Evolutionary conservation across 2,888 invertebrate species (phyloP).

Genomic region (Drosophila colorata): DNA sequence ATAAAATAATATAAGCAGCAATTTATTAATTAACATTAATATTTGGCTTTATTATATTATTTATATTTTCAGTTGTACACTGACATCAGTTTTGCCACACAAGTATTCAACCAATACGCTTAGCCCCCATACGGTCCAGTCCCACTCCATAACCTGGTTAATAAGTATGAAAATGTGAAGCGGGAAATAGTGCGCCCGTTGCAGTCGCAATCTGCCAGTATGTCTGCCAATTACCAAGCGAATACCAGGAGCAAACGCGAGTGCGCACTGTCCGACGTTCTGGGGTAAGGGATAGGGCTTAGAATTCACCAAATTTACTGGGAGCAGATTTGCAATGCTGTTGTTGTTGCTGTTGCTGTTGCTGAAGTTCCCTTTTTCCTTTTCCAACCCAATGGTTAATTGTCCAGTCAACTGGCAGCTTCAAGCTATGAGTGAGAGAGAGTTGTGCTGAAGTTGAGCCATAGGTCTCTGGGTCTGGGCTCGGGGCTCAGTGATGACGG

Average conservation of each 20-base stretch:
- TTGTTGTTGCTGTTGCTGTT: slow-evolving; percentile 22
- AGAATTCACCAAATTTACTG: slow-evolving; percentile 58
- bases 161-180: slow-evolving; percentile 5
- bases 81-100: not conserved
- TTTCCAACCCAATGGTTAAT: slow-evolving; percentile 79
- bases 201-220: slow-evolving; percentile 52
- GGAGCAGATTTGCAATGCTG: slow-evolving; percentile 44
- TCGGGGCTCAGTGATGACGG: slow-evolving; percentile 44
- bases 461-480: slow-evolving; percentile 1
- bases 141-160: too few species aligned
- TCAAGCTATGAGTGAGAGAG: slow-evolving; percentile 38
- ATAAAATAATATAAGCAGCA: not conserved
- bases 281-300: slow-evolving; percentile 41
- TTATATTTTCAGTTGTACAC: too few species aligned
- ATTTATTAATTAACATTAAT: too few species aligned
- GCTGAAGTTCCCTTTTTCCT: slow-evolving; percentile 75
- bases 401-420: slow-evolving; percentile 78
- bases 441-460: slow-evolving; percentile 18
- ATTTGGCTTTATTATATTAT: not conserved
- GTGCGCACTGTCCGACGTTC: slow-evolving; percentile 23
- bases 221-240: slow-evolving; percentile 53
- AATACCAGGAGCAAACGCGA: slow-evolving; percentile 37
- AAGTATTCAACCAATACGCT: too few species aligned
- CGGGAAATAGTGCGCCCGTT: slow-evolving; percentile 11
- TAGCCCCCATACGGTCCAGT: not conserved